Percentiles rank a stretch among this genome's conserved stretches.
These are phyloP conservation scores for Rachycentron canadum DNA, from an alignment of 2,797 vertebrate genomes.

Conservation along the genomic window DNA sequence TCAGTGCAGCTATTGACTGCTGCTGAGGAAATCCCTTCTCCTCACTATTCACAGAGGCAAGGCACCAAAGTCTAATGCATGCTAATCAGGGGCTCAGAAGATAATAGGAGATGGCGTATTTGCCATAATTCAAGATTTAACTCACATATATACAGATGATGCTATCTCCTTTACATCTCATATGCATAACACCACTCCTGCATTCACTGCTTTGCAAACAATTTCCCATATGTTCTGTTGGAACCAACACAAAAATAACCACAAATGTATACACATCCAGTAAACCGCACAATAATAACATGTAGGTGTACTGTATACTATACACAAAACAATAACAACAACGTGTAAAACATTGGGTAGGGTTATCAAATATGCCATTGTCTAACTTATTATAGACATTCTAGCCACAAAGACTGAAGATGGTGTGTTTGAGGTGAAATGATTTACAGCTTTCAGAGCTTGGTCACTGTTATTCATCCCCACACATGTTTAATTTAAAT, in stretches of 20 bases:
- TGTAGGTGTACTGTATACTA: not conserved
- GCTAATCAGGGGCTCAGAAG: constrained; percentile 75
- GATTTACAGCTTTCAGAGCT: not conserved
- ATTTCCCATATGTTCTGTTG: constrained; percentile 4
- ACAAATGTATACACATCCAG: not conserved
- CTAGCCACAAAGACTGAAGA: not conserved
- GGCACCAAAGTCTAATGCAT: constrained; percentile 68
- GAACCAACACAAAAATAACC: constrained; percentile 11
- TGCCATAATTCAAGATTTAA: constrained; percentile 57
- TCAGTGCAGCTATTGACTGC: constrained; percentile 71
- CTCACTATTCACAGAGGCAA: constrained; percentile 66
- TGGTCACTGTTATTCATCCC: constrained; percentile 10
- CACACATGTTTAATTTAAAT: not conserved
- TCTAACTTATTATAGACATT: not conserved
- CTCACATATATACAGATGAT: constrained; percentile 31
- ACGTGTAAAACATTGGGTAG: not conserved
- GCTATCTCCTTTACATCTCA: constrained; percentile 33
- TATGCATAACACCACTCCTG: constrained; percentile 24
- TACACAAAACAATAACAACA: not conserved
- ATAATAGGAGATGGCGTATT: constrained; percentile 50
- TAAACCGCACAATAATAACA: not conserved
- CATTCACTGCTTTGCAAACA: constrained; percentile 18
- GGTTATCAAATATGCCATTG: not conserved
- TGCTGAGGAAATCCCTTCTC: constrained; percentile 81
- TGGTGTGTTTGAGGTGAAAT: not conserved